Evolutionary conservation across 2,888 invertebrate genomes (phyloP).

Genomic region (Sisyra terminalis): DNA sequence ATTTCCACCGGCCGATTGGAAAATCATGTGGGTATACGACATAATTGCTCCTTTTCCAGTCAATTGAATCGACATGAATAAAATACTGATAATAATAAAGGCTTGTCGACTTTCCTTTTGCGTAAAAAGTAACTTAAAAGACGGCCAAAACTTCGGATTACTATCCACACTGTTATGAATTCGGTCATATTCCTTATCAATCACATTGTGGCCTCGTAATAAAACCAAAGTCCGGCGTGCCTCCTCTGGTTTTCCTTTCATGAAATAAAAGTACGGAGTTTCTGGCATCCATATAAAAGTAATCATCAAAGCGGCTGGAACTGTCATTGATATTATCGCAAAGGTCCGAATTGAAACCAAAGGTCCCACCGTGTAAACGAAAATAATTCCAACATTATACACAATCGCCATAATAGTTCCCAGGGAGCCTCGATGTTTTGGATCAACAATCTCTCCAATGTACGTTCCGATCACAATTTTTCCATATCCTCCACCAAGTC

Average conservation of each 20-base stretch:
- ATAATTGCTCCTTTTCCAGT: conserved; percentile 1
- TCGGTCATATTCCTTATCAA: conserved; percentile 3
- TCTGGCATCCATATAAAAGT: conserved; percentile 13
- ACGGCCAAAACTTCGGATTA: neutral
- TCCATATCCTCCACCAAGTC: conserved; percentile 12
- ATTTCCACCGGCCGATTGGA: conserved; percentile 14
- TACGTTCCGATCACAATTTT: conserved; percentile 13
- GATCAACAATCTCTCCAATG: conserved; percentile 13
- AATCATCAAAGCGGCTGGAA: conserved; percentile 11
- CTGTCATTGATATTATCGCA: conserved; percentile 10
- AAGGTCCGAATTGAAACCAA: conserved; percentile 9
- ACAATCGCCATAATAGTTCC: conserved; percentile 11
- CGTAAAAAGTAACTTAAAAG: conserved; percentile 6
- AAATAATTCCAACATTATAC: conserved; percentile 6
- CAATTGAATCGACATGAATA: neutral
- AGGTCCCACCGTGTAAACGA: conserved; percentile 12
- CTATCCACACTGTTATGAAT: conserved; percentile 4
- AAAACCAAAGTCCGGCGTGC: conserved; percentile 1
- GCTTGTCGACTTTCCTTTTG: conserved; percentile 6
- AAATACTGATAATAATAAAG: neutral
- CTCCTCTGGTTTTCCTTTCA: conserved; percentile 1
- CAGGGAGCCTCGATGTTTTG: conserved; percentile 12
- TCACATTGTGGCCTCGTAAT: conserved; percentile 3
- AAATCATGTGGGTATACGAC: conserved; percentile 12
- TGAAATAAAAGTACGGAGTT: conserved; percentile 13